These are phyloP conservation scores for Epizoanthus stellaris DNA, from an alignment of 92 coral and sea anemone species.

Conservation along the genomic window DNA sequence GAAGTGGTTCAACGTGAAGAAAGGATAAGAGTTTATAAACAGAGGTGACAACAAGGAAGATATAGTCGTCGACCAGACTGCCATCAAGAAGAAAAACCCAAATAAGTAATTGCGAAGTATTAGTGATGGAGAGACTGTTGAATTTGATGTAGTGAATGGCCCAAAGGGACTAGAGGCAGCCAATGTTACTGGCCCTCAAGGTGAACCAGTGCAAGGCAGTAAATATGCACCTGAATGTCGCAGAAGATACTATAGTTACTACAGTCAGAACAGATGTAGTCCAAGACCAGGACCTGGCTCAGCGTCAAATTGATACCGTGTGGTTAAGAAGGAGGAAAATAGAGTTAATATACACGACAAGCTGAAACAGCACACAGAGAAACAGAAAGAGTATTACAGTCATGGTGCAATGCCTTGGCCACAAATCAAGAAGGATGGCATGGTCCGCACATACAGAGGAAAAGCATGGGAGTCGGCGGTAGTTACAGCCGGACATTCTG, in stretches of 20 bases:
- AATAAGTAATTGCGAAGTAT: conserved; percentile 93
- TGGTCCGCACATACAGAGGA: too few relatives aligned
- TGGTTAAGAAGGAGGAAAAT: conserved; percentile 65
- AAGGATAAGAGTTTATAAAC: conserved; percentile 97
- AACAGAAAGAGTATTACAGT: too few relatives aligned
- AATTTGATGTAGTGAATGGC: conserved; percentile 93
- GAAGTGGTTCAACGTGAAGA: conserved; percentile 98
- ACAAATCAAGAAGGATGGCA: too few relatives aligned
- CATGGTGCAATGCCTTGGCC: too few relatives aligned
- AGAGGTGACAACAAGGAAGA: conserved; percentile 99
- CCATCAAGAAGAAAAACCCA: conserved; percentile 93
- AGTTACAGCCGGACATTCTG: too few relatives aligned
- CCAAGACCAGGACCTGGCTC: conserved; percentile 81
- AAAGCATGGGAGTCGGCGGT: too few relatives aligned
- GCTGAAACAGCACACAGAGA: too few relatives aligned
- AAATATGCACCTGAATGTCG: conserved; percentile 98
- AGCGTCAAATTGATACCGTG: conserved; percentile 74
- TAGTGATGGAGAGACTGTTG: conserved; percentile 95
- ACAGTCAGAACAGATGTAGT: conserved; percentile 86
- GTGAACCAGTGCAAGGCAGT: conserved; percentile 93
- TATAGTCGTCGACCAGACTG: conserved; percentile 96
- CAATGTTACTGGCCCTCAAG: conserved; percentile 95
- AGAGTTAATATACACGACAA: too few relatives aligned
- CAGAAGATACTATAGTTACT: conserved; percentile 69
- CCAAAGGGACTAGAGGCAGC: conserved; percentile 96